Evolutionary conservation across 2,888 invertebrate species (phyloP).

Genomic region (Nomada ruficornis): DNA sequence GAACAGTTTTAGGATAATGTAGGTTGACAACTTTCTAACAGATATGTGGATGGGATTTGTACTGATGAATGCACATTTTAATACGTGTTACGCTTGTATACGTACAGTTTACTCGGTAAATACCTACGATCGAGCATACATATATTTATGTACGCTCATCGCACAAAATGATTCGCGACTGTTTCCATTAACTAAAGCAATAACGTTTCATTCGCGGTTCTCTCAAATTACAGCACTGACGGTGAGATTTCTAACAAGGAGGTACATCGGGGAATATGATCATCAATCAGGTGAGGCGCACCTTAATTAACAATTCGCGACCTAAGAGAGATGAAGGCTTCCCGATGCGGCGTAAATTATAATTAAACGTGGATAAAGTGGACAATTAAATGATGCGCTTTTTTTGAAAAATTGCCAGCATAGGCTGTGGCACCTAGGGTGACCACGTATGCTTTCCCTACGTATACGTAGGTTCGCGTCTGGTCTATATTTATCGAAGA

Average conservation of each 20-base stretch:
- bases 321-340: neutral
- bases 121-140: neutral
- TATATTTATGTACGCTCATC: neutral
- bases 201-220: neutral
- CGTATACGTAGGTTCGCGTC: constrained; percentile 71
- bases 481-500: constrained; percentile 81
- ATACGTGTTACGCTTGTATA: constrained; percentile 12
- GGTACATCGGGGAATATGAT: constrained; percentile 98
- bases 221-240: constrained; percentile 89
- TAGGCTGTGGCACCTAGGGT: constrained; percentile 61
- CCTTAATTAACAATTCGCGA: constrained; percentile 33
- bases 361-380: constrained; percentile 18
- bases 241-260: constrained; percentile 95
- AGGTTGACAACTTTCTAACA: constrained; percentile 39
- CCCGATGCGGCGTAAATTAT: constrained; percentile 24
- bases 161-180: neutral
- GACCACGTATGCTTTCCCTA: constrained; percentile 54
- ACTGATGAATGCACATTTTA: constrained; percentile 31
- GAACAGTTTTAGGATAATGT: constrained; percentile 20
- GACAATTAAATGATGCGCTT: constrained; percentile 49
- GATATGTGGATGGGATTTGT: constrained; percentile 21
- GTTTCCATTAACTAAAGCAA: neutral
- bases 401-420: constrained; percentile 80
- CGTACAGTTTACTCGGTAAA: neutral
- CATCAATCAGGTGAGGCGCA: constrained; percentile 92